Percentiles rank a stretch among this genome's conserved stretches.
These are phyloP conservation scores for Pseudomyrmex flavicornis DNA, from an alignment of 1,140 invertebrate species.

Conservation along the genomic window DNA sequence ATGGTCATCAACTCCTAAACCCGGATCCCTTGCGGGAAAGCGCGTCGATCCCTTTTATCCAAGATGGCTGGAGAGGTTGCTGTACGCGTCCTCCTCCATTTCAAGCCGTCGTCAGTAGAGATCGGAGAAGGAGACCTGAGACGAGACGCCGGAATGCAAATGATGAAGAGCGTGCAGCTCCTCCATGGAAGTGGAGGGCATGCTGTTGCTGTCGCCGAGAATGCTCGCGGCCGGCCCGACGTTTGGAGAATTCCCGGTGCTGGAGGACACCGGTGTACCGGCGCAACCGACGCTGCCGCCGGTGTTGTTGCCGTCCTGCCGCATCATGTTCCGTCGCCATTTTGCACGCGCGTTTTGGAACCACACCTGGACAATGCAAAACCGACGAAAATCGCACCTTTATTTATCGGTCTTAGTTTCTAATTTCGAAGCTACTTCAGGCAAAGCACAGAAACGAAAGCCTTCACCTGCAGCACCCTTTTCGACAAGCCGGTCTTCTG, in stretches of 20 bases:
- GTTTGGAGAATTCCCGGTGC: slow-evolving; percentile 80
- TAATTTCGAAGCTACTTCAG: no score
- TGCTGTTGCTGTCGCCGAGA: slow-evolving; percentile 84
- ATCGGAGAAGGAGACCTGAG: slow-evolving; percentile 84
- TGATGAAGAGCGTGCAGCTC: slow-evolving; percentile 84
- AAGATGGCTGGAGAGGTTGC: slow-evolving; percentile 73
- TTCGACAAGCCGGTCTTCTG: slow-evolving; percentile 99
- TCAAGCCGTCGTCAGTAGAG: slow-evolving; percentile 82
- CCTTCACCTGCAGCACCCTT: slow-evolving; percentile 95
- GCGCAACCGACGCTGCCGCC: slow-evolving; percentile 81
- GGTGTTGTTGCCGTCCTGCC: slow-evolving; percentile 87
- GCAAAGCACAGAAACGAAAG: background rate
- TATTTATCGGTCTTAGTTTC: background rate
- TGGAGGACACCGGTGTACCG: slow-evolving; percentile 82
- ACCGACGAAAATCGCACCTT: background rate
- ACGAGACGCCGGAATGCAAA: slow-evolving; percentile 83
- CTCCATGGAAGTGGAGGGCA: slow-evolving; percentile 84
- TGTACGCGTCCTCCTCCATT: slow-evolving; percentile 74
- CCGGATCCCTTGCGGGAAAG: slow-evolving; percentile 19
- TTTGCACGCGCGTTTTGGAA: slow-evolving; percentile 99
- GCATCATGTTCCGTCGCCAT: slow-evolving; percentile 94
- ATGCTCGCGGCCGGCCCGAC: slow-evolving; percentile 79
- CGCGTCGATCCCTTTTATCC: slow-evolving; percentile 62
- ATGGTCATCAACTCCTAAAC: slow-evolving; percentile 10
- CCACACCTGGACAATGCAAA: slow-evolving; percentile 91